phyloP scores from a whole-genome alignment of 2,888 invertebrate species.

The Aspidiotus destructor region DNA sequence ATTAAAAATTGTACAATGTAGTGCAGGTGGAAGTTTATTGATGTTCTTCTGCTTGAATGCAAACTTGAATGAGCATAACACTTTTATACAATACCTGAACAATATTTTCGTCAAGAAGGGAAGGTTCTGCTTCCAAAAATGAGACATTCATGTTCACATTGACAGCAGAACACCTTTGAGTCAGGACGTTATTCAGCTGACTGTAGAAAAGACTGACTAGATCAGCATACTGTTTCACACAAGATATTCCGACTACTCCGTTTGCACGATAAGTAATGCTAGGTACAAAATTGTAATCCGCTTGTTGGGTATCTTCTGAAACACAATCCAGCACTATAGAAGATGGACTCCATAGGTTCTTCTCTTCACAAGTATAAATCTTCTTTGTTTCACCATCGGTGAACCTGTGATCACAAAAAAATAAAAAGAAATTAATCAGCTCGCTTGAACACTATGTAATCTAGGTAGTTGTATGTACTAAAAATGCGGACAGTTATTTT shows the following conservation, averaged over 20 bases:
- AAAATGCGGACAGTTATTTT: too few relatives aligned
- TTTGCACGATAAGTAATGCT: constrained; percentile 79
- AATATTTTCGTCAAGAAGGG: constrained; percentile 72
- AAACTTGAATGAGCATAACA: background rate
- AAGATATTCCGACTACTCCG: constrained; percentile 75
- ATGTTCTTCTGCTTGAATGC: too few relatives aligned
- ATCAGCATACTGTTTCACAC: constrained; percentile 76
- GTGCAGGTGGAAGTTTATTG: too few relatives aligned
- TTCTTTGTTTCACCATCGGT: constrained; percentile 83
- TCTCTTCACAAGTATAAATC: constrained; percentile 72
- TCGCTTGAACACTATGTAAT: too few relatives aligned
- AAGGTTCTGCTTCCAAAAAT: constrained; percentile 71
- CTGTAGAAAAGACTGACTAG: constrained; percentile 68
- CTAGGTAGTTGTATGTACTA: too few relatives aligned
- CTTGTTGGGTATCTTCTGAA: constrained; percentile 87
- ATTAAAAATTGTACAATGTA: too few relatives aligned
- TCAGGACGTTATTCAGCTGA: constrained; percentile 68
- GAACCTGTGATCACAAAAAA: constrained; percentile 48
- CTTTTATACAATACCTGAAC: constrained; percentile 48
- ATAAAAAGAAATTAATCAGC: too few relatives aligned
- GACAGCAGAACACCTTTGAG: constrained; percentile 86
- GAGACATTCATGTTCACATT: constrained; percentile 91
- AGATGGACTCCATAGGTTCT: constrained; percentile 73
- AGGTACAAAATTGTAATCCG: constrained; percentile 84
- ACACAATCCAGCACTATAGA: constrained; percentile 91